Base-by-base conservation (phyloP, 1,140 invertebrate genomes). In the Microplitis mediator region DNA sequence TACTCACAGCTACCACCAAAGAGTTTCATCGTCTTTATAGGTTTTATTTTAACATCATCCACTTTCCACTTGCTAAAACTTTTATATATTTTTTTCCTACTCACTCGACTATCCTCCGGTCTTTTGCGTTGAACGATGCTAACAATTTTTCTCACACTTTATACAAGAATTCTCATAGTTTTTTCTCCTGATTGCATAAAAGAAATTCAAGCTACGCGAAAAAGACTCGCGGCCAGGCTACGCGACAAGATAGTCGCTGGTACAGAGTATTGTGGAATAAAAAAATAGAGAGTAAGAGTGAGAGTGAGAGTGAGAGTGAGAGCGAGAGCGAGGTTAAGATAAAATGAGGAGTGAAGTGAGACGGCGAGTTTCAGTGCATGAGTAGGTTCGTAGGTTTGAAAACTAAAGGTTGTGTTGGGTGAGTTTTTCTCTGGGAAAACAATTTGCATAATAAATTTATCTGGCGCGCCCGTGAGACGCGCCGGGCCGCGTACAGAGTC, bases 371-470 rank as follows among this genome's bases (percentile, higher is more conserved):
- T 23, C 23, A 62, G 60, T 45, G 39, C 39, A 45, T 45, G 39
- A 45, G 39, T 45, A 45, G 39, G 39, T 45, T 1, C 39, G 6
- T 11, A 45, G 39, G 39, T 45, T 45, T 45, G 39, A 45, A 5
- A 11, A 6, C 39, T 2, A 23, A 63, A 31, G 63, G 34, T 50
- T 65, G 36, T 67, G 36, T 67, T 31, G 51, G 39, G 39, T 11
- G 35, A 64, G 62, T 64, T 67, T 67, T 67, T 16, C 39, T 54
- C 31, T 67, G 50, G 50, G 31, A 72, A 72, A 72, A 72, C 71
- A 72, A 72, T 72, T 72, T 72, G 71, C 64, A 72, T 72, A 72
- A 72, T 72, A 72, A 72, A 72, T 72, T 72, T 72, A 72, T 72
- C 64, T 67, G 23, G 62, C 70, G 70, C 71, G 64, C 52, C 62